Evolutionary conservation across 2,888 invertebrate genomes (phyloP).

Genomic region (Aleiodes leptofemur): DNA sequence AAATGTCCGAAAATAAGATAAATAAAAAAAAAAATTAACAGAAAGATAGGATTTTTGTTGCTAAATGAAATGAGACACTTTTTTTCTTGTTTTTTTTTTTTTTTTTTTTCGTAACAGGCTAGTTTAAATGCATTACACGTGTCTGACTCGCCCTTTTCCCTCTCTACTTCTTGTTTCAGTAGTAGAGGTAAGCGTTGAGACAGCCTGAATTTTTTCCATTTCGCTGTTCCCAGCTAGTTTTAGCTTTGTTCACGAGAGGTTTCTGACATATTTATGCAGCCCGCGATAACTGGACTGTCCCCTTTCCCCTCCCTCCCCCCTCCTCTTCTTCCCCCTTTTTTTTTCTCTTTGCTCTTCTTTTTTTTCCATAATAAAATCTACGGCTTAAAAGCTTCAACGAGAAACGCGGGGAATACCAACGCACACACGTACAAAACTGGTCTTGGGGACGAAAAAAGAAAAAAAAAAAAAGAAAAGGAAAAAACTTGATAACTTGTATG

Average conservation of each 20-base stretch:
- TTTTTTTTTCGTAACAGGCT: conserved; percentile 48
- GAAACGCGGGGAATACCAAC: not conserved
- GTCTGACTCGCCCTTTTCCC: conserved; percentile 40
- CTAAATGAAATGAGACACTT: conserved; percentile 55
- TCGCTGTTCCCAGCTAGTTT: conserved; percentile 44
- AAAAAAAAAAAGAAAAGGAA: not conserved
- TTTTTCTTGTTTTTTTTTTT: conserved; percentile 51
- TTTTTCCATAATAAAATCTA: conserved; percentile 39
- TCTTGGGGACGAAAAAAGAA: too few species aligned
- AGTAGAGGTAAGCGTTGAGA: conserved; percentile 44
- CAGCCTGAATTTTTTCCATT: conserved; percentile 53
- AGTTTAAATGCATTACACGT: conserved; percentile 70
- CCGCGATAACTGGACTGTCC: conserved; percentile 66
- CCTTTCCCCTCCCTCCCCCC: conserved; percentile 52
- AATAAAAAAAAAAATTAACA: conserved; percentile 10
- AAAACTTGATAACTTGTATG: conserved; percentile 4
- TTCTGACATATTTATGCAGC: conserved; percentile 64
- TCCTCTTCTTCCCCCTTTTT: not conserved
- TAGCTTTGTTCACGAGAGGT: conserved; percentile 30
- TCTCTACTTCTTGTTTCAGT: not conserved
- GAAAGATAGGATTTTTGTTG: conserved; percentile 33
- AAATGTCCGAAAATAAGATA: not conserved
- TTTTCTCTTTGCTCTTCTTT: conserved; percentile 12
- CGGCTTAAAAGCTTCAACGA: conserved; percentile 22
- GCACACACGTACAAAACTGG: conserved; percentile 31